Base-by-base conservation (phyloP, 1,140 invertebrate genomes). In the Scaptomyza montana region DNA sequence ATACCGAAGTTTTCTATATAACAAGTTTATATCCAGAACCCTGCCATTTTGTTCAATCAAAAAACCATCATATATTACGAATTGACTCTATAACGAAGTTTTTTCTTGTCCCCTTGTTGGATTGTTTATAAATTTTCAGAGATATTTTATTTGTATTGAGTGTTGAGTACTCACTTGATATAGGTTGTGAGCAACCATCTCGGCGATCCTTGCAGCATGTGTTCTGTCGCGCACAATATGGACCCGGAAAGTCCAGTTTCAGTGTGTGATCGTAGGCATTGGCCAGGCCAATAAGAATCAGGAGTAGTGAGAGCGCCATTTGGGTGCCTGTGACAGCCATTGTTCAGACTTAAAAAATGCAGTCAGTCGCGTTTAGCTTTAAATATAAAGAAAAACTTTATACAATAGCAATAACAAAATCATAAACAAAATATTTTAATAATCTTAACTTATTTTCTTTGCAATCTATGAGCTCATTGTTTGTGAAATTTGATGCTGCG, bases 161-260 rank as follows among this genome's bases (percentile, higher is more conserved):
- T 16, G 1, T 16, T 16, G 16, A 16, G 6, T 28, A 87, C 68
- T 92, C 84, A 93, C 93, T 92, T 60, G 93, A 75, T 71, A 97
- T 96, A 8, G 96, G 96, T 19, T 95, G 93, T 1, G 95, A 94
- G 89, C 97, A 98, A 5, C 94, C 93, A 89, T 98, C 97, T 72
- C 94, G 92, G 41, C 97, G 92, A 10, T 95, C 94, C 1, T 91
- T 77, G 86, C 97, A 98, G 80, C 97, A 97, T 12, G 85, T 82
- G 3, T 92, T 85, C 5, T 78, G 77, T 9, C 76, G 45, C 12
- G 45, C 79, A 72, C 91, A 92, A 57, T 92, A 92, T 0, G 91
- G 90, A 67, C 91, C 91, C 19, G 90, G 90, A 45, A 65, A 92
- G 39, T 92, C 91, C 33, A 62, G 33, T 19, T 65, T 73, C 3